Evolutionary conservation across 2,888 invertebrate genomes (phyloP).

Genomic region (Muscina levida): DNA sequence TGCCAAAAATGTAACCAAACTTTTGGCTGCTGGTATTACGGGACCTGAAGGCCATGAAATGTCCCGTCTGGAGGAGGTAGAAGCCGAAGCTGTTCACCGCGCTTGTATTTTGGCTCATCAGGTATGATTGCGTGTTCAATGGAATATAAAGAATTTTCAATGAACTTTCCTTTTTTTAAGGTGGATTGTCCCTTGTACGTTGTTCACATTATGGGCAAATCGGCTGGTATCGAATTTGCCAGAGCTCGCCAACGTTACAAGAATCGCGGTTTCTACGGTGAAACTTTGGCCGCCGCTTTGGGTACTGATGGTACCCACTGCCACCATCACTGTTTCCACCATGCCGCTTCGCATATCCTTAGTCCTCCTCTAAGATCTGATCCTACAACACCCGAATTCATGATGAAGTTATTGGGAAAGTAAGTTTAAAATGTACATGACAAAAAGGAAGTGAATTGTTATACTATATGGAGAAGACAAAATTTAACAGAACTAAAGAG

Average conservation of each 20-base stretch:
- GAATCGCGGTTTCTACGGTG: conserved; percentile 90
- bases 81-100: conserved; percentile 96
- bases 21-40: conserved; percentile 92
- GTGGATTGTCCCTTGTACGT: conserved; percentile 89
- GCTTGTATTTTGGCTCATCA: conserved; percentile 96
- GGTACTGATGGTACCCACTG: conserved; percentile 84
- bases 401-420: conserved; percentile 93
- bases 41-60: conserved; percentile 97
- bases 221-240: conserved; percentile 90
- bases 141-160: background rate
- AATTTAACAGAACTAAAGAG: too few species aligned
- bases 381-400: conserved; percentile 90
- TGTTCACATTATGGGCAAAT: conserved; percentile 98
- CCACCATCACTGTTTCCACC: conserved; percentile 92
- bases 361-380: conserved; percentile 97
- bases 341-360: conserved; percentile 96
- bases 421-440: too few species aligned
- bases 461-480: background rate
- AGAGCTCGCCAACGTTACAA: conserved; percentile 83
- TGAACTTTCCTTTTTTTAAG: conserved; percentile 10
- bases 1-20: conserved; percentile 92
- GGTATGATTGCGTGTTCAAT: conserved; percentile 81
- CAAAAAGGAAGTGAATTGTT: background rate
- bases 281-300: conserved; percentile 87
- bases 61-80: conserved; percentile 97